Evolutionary conservation across 2,797 vertebrate genomes (phyloP), one percentile per base, ranked within the genome.

Genomic region (Malurus splendens): DNA sequence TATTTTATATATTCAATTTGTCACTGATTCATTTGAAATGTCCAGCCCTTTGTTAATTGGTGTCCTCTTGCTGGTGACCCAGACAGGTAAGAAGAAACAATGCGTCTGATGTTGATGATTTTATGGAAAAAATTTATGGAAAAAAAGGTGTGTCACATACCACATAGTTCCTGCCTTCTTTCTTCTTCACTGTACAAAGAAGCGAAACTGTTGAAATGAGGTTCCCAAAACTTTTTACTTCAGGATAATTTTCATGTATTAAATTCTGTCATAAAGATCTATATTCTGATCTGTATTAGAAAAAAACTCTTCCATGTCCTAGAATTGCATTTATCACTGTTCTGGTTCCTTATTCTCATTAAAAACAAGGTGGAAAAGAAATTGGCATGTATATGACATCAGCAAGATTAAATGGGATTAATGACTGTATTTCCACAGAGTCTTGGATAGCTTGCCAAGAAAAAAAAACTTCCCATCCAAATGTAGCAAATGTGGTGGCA

Each of bases 371-470:
- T 22, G 25, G 4, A 20, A 52, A 73, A 51, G 30, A 13, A 12
- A 54, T 54, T 22, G 5, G 2, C 22, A 10, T 57, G 4, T 39
- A 24, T 76, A 74, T 66, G 32, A 87, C 60, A 90, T 27, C 44
- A 85, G 19, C 38, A 92, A 93, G 45, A 73, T 82, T 80, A 89
- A 91, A 79, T 42, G 10, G 80, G 27, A 93, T 89, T 89, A 93
- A 89, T 77, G 4, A 39, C 30, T 56, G 81, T 48, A 67, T 93
- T 93, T 95, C 47, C 28, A 50, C 56, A 68, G 82, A 67, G 20
- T 73, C 50, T 65, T 52, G 41, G 39, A 67, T 47, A 91, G 14
- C 2, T 18, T 86, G 32, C 51, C 85, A 91, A 90, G 55, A 55
- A 71, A 80, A 91, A 67, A 66, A 89, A 54, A 12, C 8, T 5